phyloP scores from a whole-genome alignment of 2,797 vertebrate genomes.

The Melanitta fusca region DNA sequence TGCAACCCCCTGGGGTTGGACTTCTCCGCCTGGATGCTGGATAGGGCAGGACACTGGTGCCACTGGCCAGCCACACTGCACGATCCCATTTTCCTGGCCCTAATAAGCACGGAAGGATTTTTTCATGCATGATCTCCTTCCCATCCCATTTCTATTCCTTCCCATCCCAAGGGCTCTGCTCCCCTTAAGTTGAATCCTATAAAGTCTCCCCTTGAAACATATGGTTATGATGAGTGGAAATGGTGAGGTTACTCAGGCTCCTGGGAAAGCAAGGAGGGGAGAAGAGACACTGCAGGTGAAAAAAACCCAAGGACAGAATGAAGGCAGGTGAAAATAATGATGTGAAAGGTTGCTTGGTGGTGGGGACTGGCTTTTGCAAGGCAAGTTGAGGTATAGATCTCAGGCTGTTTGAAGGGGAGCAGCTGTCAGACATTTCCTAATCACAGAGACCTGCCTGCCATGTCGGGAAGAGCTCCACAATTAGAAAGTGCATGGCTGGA shows the following conservation, averaged over 20 bases:
- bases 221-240: neutral
- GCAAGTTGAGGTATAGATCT: neutral
- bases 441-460: neutral
- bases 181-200: rapidly evolving
- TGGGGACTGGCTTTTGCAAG: neutral
- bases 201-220: neutral
- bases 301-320: neutral
- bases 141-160: neutral
- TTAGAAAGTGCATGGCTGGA: neutral
- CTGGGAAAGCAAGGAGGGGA: neutral
- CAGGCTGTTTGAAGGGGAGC: neutral
- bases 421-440: neutral
- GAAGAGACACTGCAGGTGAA: neutral
- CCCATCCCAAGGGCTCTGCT: neutral
- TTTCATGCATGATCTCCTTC: neutral
- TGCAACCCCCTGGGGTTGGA: neutral
- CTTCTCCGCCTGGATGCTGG: neutral
- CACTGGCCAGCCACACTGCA: neutral
- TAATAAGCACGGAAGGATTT: neutral
- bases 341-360: neutral
- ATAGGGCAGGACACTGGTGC: neutral
- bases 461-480: neutral
- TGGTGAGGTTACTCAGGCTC: neutral
- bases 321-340: rapidly evolving
- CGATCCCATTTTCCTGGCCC: neutral